phyloP scores from a whole-genome alignment of 2,888 invertebrate species.

The Coremacera marginata region DNA sequence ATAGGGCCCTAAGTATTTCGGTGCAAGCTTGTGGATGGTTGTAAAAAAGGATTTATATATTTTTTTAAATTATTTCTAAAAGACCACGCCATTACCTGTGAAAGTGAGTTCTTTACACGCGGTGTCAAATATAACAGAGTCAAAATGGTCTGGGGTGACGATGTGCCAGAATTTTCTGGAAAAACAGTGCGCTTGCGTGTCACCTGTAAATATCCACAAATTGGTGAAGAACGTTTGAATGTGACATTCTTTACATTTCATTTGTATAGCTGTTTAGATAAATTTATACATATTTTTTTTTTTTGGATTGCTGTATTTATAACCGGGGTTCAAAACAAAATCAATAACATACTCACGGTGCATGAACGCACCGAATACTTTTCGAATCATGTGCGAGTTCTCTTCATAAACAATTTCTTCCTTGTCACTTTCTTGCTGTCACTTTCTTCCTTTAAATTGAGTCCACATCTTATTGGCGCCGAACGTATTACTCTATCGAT shows the following conservation, averaged over 20 bases:
- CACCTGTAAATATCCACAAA: slow-evolving; percentile 76
- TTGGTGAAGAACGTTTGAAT: slow-evolving; percentile 67
- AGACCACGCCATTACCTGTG: slow-evolving; percentile 79
- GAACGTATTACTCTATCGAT: slow-evolving; percentile 66
- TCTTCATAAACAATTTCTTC: slow-evolving; percentile 68
- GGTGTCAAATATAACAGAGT: slow-evolving; percentile 89
- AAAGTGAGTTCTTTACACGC: slow-evolving; percentile 92
- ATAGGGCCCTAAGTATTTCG: too few species aligned
- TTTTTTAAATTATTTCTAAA: too few species aligned
- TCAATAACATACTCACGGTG: slow-evolving; percentile 66
- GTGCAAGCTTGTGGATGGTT: too few species aligned
- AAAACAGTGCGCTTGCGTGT: slow-evolving; percentile 86
- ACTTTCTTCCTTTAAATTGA: slow-evolving; percentile 62
- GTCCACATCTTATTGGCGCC: slow-evolving; percentile 66
- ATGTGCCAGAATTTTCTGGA: slow-evolving; percentile 85
- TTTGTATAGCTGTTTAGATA: background rate
- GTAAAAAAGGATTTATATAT: too few species aligned
- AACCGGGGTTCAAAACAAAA: slow-evolving; percentile 67
- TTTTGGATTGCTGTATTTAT: slow-evolving; percentile 67
- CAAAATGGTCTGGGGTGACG: slow-evolving; percentile 73
- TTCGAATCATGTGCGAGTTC: slow-evolving; percentile 64
- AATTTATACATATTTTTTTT: background rate
- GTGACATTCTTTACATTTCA: slow-evolving; percentile 48
- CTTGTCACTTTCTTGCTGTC: slow-evolving; percentile 67
- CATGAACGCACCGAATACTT: slow-evolving; percentile 68